phyloP scores from a whole-genome alignment of 2,888 invertebrate genomes.

The Scaptomyza reducta region DNA sequence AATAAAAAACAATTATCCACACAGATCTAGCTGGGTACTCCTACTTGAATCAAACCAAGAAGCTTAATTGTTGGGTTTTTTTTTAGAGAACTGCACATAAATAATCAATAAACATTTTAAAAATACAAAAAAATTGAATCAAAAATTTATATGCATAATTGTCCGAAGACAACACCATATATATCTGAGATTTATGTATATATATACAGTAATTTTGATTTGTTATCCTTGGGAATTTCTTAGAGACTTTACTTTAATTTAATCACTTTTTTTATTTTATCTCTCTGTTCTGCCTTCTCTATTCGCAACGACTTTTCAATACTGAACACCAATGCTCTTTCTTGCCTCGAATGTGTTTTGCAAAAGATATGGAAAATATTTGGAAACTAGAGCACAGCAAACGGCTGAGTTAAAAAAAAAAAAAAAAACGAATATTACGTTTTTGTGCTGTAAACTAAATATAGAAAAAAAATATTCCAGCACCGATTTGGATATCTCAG shows the following conservation, averaged over 20 bases:
- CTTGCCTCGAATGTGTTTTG: not conserved
- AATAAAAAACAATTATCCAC: not conserved
- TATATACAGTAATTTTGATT: not conserved
- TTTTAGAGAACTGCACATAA: too few relatives aligned
- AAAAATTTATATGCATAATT: too few relatives aligned
- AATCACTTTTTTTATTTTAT: not conserved
- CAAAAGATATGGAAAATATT: conserved; percentile 8
- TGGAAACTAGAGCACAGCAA: conserved; percentile 44
- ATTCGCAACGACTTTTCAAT: not conserved
- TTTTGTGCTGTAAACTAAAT: conserved; percentile 35
- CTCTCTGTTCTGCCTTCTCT: not conserved
- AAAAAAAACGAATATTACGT: conserved; percentile 16
- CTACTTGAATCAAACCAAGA: not conserved
- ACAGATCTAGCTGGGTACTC: not conserved
- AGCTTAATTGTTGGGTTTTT: not conserved
- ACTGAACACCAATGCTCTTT: not conserved
- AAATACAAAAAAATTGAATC: too few relatives aligned
- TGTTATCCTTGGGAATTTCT: not conserved
- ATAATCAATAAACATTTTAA: too few relatives aligned
- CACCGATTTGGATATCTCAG: conserved; percentile 46
- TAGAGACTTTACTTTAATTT: not conserved
- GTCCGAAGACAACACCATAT: too few relatives aligned
- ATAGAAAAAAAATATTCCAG: conserved; percentile 50
- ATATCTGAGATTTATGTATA: not conserved
- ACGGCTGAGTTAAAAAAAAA: conserved; percentile 9